A percentile compares a stretch with the other conserved stretches of the same genome.
phyloP scores from a whole-genome alignment of 2,113 vertebrate genomes.

The Stigmatopora argus region DNA sequence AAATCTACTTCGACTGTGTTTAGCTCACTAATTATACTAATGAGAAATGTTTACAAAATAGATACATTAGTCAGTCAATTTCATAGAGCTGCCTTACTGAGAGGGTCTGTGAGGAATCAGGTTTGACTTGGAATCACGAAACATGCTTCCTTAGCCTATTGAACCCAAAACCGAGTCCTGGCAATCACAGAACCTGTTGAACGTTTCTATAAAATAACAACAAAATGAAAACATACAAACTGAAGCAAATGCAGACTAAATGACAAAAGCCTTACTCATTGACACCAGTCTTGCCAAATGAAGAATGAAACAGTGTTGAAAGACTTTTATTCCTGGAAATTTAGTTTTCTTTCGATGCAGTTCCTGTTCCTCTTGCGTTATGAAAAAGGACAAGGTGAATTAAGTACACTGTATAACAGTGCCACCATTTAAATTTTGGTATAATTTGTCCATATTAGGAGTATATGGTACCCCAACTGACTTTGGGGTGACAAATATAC shows the following conservation, averaged over 20 bases:
- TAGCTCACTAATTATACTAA: background rate
- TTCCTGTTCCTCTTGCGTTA: background rate
- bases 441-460: background rate
- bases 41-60: background rate
- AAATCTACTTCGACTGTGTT: background rate
- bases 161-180: background rate
- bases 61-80: background rate
- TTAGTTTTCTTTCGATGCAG: slow-evolving; percentile 27
- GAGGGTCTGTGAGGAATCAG: background rate
- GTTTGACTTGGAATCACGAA: background rate
- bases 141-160: background rate
- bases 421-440: background rate
- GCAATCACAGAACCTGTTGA: background rate
- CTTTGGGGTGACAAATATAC: background rate
- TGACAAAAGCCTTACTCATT: slow-evolving; percentile 30
- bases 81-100: background rate
- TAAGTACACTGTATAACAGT: slow-evolving; percentile 25
- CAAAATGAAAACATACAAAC: background rate
- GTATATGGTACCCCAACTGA: background rate
- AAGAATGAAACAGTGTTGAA: slow-evolving; percentile 45
- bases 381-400: slow-evolving; percentile 19
- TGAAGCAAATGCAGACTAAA: slow-evolving; percentile 59
- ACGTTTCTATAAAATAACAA: background rate
- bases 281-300: slow-evolving; percentile 68
- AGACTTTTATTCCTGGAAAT: slow-evolving; percentile 54